phyloP scores from a whole-genome alignment of 2,113 vertebrate genomes.

The Gorilla gorilla region DNA sequence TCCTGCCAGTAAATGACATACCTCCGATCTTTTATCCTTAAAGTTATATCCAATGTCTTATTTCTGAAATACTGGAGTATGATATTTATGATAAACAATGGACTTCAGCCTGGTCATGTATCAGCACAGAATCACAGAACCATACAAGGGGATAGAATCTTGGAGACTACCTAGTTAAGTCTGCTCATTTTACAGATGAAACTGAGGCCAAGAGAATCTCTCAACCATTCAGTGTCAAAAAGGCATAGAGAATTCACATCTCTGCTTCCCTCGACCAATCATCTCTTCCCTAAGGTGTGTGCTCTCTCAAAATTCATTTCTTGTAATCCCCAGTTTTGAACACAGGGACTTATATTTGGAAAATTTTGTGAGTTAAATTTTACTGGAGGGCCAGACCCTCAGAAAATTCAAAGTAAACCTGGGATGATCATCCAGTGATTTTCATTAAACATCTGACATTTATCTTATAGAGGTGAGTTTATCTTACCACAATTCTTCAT shows the following conservation, averaged over 20 bases:
- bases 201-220: background rate
- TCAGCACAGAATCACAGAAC: background rate
- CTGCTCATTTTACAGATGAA: background rate
- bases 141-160: background rate
- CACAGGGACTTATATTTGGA: constrained; percentile 21
- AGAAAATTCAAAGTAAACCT: constrained; percentile 63
- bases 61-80: background rate
- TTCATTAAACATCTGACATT: constrained; percentile 81
- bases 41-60: background rate
- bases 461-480: constrained; percentile 79
- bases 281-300: background rate
- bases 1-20: background rate
- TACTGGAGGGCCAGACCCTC: constrained; percentile 44
- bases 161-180: background rate
- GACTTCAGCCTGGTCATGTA: background rate
- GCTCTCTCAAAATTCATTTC: constrained; percentile 20
- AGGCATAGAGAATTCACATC: background rate
- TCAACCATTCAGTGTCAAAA: background rate
- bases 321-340: background rate
- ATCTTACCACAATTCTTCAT: constrained; percentile 70
- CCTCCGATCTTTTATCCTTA: background rate
- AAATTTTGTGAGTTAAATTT: constrained; percentile 52
- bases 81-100: background rate
- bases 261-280: background rate
- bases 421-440: constrained; percentile 55